Evolutionary conservation across 2,888 invertebrate species (phyloP).

Genomic region (Orthosia gracilis): DNA sequence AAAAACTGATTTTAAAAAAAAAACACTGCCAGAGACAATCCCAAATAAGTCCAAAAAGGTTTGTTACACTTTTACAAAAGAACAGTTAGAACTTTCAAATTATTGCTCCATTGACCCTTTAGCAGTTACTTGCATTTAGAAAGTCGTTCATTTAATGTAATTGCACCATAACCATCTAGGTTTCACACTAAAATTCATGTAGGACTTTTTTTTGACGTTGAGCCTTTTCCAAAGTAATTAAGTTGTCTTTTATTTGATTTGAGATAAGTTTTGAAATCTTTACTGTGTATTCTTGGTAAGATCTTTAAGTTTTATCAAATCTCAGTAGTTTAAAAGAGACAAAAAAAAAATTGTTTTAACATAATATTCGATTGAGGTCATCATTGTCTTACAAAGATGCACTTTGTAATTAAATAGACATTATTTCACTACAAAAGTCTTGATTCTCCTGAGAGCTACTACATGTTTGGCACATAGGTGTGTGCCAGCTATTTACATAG

Average conservation of each 20-base stretch:
- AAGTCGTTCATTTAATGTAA: constrained; percentile 62
- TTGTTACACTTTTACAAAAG: constrained; percentile 56
- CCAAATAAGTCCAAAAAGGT: constrained; percentile 52
- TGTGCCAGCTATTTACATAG: constrained; percentile 29
- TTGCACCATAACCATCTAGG: constrained; percentile 58
- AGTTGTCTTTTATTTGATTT: constrained; percentile 46
- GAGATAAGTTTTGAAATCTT: constrained; percentile 46
- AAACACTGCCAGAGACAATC: not conserved
- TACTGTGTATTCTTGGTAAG: constrained; percentile 45
- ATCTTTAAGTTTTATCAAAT: not conserved
- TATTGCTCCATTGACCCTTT: constrained; percentile 68
- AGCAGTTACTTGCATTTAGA: constrained; percentile 65
- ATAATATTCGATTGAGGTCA: not conserved
- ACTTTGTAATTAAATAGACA: not conserved
- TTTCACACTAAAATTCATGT: constrained; percentile 59
- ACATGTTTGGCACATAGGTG: constrained; percentile 18
- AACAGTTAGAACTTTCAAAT: constrained; percentile 64
- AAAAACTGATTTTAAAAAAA: constrained; percentile 7
- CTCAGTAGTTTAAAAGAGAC: not conserved
- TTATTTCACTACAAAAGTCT: constrained; percentile 8
- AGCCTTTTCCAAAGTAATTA: constrained; percentile 56
- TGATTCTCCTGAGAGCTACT: constrained; percentile 24
- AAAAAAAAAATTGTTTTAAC: not conserved
- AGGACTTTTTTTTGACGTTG: constrained; percentile 48
- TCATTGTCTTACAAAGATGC: not conserved